Base-by-base conservation (phyloP, 2,888 invertebrate genomes). In the Elysia crispata region DNA sequence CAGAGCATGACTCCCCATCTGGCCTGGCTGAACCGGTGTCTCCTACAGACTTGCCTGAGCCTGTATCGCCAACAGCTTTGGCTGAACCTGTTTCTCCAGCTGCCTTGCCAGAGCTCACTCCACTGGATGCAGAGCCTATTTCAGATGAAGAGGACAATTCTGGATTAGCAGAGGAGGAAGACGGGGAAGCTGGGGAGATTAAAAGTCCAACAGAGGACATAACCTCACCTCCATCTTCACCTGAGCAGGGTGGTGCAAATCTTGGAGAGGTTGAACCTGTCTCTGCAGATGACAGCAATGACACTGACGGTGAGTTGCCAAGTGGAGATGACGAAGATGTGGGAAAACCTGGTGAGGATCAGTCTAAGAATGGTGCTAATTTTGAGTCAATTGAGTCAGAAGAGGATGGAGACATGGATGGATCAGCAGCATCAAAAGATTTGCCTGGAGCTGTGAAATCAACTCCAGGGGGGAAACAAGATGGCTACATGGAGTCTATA, bases 401-500 rank as follows among this genome's bases (percentile, higher is more conserved):
- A n/a, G 80, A 80, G 11, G 79, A 66, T 0, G 78, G 62, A 18
- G 78, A 54, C 0, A 25, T 60, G 28, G 64, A 31, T 64, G 60
- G n/a, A 5, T 60, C 60, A 8, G 60, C 6, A 3, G 3, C 23
- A 20, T 23, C n/a, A 5, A 60, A 60, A 60, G 6, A 60, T 8
- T 23, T 23, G 23, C 15, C 60, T 8, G 8, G 15, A 18, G 6
- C 6, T 3, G 60, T 3, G 20, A 60, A 60, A 60, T 60, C 60
- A 31, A 11, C 41, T 11, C 41, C 41, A 41, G 41, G 11, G 41
- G 41, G 41, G 41, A 41, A 41, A 11, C 28, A 70, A 70, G 67
- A 33, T 54, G 79, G 69, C 23, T 81, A 83, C 57, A 83, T 80
- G 83, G 83, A 83, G 33, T 78, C 79, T 69, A 83, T 83, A 73